Conservation (phyloP, 2,888 invertebrate genomes). For the Chrysotoxum bicinctum region DNA sequence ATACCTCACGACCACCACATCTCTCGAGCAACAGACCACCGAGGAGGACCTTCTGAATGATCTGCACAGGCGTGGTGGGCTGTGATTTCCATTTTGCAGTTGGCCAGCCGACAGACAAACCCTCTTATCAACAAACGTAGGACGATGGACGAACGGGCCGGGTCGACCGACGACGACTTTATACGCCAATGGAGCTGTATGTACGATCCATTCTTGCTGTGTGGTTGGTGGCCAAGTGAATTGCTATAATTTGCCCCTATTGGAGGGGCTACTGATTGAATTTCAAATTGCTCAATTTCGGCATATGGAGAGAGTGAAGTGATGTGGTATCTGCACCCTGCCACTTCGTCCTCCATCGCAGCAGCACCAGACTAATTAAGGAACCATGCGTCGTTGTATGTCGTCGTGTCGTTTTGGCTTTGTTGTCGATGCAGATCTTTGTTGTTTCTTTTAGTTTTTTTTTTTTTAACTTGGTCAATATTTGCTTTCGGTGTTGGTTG, state of each 20-base stretch:
- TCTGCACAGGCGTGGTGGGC: slow-evolving; percentile 65
- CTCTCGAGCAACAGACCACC: slow-evolving; percentile 20
- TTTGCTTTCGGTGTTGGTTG: slow-evolving; percentile 47
- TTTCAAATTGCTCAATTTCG: slow-evolving; percentile 82
- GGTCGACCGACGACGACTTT: background rate
- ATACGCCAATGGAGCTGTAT: background rate
- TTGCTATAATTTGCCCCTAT: slow-evolving; percentile 80
- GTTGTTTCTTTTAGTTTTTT: slow-evolving; percentile 18
- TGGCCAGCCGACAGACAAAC: slow-evolving; percentile 65
- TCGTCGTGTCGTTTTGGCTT: slow-evolving; percentile 64
- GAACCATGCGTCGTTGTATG: slow-evolving; percentile 69
- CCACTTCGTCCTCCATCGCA: background rate
- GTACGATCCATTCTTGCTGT: slow-evolving; percentile 62
- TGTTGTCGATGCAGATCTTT: slow-evolving; percentile 51
- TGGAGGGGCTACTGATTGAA: slow-evolving; percentile 81
- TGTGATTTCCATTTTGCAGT: slow-evolving; percentile 71
- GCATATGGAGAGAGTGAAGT: slow-evolving; percentile 65
- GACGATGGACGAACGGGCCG: slow-evolving; percentile 27
- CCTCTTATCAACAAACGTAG: slow-evolving; percentile 70
- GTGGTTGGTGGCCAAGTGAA: slow-evolving; percentile 76
- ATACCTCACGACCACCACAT: slow-evolving; percentile 64
- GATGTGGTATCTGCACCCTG: slow-evolving; percentile 58
- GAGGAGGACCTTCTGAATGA: slow-evolving; percentile 44
- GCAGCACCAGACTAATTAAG: slow-evolving; percentile 72
- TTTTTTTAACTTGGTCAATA: slow-evolving; percentile 40